Evolutionary conservation across 1,140 invertebrate genomes (phyloP).

Genomic region (Drosophila azteca): DNA sequence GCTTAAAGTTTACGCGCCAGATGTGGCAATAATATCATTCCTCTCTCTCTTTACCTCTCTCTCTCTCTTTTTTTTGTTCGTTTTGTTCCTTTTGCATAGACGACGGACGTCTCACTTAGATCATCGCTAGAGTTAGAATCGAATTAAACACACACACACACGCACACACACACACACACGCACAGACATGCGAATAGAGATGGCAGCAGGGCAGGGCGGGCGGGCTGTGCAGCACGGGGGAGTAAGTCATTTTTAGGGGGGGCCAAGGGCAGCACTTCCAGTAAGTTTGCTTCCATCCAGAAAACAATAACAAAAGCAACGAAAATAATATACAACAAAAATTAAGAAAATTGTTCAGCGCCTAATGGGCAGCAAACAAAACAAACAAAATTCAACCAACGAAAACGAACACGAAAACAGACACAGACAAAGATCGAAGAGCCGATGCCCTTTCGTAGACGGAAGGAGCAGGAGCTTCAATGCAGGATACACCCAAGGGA

Average conservation of each 20-base stretch:
- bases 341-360: conserved; percentile 55
- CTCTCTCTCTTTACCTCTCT: neutral
- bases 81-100: conserved; percentile 51
- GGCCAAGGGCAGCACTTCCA: conserved; percentile 20
- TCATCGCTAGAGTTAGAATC: conserved; percentile 80
- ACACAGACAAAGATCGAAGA: too few species aligned
- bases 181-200: conserved; percentile 15
- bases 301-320: conserved; percentile 37
- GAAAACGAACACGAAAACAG: neutral
- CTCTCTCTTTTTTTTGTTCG: neutral
- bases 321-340: conserved; percentile 30
- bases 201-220: neutral
- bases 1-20: conserved; percentile 64
- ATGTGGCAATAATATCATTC: conserved; percentile 55
- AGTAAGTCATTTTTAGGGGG: conserved; percentile 10
- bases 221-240: conserved; percentile 23
- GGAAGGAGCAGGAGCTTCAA: too few species aligned
- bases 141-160: conserved; percentile 72
- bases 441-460: too few species aligned
- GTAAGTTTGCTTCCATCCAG: neutral
- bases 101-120: conserved; percentile 74
- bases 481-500: too few species aligned
- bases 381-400: conserved; percentile 39
- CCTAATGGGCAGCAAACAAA: conserved; percentile 61
- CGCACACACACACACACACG: conserved; percentile 55